Evolutionary conservation across 2,888 invertebrate species (phyloP).

Genomic region (Macrosoma leucophasiata): DNA sequence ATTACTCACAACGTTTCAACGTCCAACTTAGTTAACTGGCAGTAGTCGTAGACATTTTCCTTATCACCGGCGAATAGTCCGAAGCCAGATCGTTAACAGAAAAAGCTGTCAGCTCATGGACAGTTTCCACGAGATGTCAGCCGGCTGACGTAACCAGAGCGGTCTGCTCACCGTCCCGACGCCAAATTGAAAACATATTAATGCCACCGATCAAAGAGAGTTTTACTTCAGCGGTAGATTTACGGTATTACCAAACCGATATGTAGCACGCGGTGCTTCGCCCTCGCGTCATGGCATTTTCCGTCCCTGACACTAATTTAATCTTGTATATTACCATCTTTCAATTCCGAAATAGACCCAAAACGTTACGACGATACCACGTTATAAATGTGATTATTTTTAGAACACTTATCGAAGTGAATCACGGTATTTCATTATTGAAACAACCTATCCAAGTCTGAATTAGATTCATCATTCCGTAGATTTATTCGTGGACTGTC

Average conservation of each 20-base stretch:
- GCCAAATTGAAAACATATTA: conserved; percentile 65
- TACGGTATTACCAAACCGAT: conserved; percentile 24
- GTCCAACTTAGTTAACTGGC: neutral
- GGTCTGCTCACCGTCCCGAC: conserved; percentile 55
- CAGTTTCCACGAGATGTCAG: conserved; percentile 52
- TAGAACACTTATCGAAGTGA: too few relatives aligned
- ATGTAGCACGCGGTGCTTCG: conserved; percentile 21
- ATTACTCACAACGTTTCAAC: too few relatives aligned
- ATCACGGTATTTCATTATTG: too few relatives aligned
- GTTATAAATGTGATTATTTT: too few relatives aligned
- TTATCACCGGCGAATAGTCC: conserved; percentile 44
- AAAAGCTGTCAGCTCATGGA: conserved; percentile 45
- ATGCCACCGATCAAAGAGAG: conserved; percentile 64
- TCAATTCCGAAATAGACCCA: conserved; percentile 1
- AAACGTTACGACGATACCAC: conserved; percentile 3
- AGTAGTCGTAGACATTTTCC: conserved; percentile 35
- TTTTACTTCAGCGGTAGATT: conserved; percentile 39
- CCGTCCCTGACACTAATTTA: conserved; percentile 8
- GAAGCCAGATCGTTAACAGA: conserved; percentile 43
- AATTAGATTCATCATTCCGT: too few relatives aligned
- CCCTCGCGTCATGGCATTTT: conserved; percentile 16
- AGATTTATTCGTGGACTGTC: conserved; percentile 11
- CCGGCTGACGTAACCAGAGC: conserved; percentile 51
- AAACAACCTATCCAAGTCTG: too few relatives aligned
- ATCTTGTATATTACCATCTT: conserved; percentile 5